A percentile compares a stretch with the other conserved stretches of the same genome.
These are phyloP conservation scores for Plemyria rubiginata DNA, from an alignment of 2,888 invertebrate species.

Conservation along the genomic window DNA sequence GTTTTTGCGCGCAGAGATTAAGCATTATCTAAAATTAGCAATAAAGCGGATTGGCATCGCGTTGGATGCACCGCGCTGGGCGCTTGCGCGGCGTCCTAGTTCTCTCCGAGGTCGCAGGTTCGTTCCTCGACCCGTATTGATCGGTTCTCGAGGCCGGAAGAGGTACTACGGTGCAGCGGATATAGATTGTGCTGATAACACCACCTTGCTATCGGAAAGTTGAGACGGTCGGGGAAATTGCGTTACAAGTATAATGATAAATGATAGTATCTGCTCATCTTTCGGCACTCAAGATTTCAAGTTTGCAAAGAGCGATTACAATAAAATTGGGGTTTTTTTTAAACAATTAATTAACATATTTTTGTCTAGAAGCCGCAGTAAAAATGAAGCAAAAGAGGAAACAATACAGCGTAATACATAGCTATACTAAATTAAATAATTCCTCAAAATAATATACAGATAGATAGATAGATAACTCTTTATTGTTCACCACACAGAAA, in stretches of 20 bases:
- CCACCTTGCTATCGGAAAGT: conserved; percentile 44
- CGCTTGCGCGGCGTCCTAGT: conserved; percentile 83
- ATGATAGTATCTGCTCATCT: not conserved
- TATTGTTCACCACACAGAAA: too few relatives aligned
- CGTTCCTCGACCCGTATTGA: conserved; percentile 83
- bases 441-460: too few relatives aligned
- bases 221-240: conserved; percentile 6
- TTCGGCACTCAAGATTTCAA: not conserved
- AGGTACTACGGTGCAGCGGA: conserved; percentile 73
- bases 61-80: conserved; percentile 71
- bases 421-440: too few relatives aligned
- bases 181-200: conserved; percentile 61
- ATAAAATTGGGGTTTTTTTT: too few relatives aligned
- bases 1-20: conserved; percentile 21
- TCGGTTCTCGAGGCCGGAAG: conserved; percentile 76
- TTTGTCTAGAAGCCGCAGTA: too few relatives aligned
- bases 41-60: conserved; percentile 65
- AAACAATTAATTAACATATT: too few relatives aligned
- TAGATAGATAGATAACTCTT: too few relatives aligned
- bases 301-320: too few relatives aligned
- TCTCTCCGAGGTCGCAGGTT: conserved; percentile 80
- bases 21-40: conserved; percentile 56
- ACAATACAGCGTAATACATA: too few relatives aligned
- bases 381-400: too few relatives aligned
- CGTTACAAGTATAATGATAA: not conserved